Percentiles rank a stretch among this genome's conserved stretches.
These are phyloP conservation scores for Ailurus styani DNA, from an alignment of 2,113 vertebrate genomes.

Conservation along the genomic window DNA sequence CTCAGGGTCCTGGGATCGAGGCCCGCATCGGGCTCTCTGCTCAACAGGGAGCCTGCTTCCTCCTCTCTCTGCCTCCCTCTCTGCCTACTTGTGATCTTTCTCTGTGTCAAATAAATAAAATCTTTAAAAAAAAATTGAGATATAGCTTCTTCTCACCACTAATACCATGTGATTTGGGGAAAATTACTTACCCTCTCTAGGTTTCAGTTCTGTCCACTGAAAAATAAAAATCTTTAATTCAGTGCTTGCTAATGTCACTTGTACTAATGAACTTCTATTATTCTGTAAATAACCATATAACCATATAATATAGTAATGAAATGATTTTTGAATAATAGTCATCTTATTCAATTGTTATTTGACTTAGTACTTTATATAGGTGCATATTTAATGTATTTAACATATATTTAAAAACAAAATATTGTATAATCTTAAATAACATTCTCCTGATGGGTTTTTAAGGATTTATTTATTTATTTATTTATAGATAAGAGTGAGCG, in stretches of 20 bases:
- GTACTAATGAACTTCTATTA: neutral
- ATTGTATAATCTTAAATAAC: neutral
- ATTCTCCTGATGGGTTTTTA: neutral
- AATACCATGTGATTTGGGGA: neutral
- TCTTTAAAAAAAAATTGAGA: no score
- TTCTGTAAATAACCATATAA: conserved; percentile 3
- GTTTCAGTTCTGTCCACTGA: neutral
- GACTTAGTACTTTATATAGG: neutral
- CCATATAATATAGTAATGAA: neutral
- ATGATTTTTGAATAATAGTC: neutral
- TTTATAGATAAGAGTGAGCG: no score
- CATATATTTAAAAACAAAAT: neutral
- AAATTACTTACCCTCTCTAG: neutral
- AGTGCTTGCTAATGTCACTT: neutral
- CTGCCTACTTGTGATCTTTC: no score
- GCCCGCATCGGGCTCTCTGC: no score
- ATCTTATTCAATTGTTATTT: neutral
- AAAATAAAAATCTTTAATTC: conserved; percentile 3
- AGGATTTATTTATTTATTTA: neutral
- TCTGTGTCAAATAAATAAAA: no score
- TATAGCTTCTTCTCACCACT: neutral
- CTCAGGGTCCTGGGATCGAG: no score
- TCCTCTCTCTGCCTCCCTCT: no score
- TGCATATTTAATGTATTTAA: neutral
- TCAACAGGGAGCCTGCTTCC: no score